phyloP scores from a whole-genome alignment of 1,140 invertebrate species.

The Musca domestica region DNA sequence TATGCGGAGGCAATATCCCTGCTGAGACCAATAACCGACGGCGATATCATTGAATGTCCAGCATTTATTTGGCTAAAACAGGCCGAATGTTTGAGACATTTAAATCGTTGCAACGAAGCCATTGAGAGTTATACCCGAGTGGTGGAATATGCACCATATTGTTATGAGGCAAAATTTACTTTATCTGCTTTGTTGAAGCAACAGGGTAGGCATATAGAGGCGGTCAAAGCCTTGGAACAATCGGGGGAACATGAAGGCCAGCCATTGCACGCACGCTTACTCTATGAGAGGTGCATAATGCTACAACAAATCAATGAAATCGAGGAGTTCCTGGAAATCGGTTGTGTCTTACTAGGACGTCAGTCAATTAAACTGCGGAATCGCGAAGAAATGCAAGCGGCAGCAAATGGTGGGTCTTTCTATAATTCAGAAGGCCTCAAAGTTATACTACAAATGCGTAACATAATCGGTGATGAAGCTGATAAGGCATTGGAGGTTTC shows the following conservation, averaged over 20 bases:
- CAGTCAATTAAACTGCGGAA: conserved; percentile 70
- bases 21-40: conserved; percentile 62
- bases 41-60: conserved; percentile 69
- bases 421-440: conserved; percentile 44
- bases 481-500: conserved; percentile 43
- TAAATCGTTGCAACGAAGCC: conserved; percentile 71
- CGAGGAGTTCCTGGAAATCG: conserved; percentile 74
- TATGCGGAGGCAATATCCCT: conserved; percentile 65
- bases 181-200: conserved; percentile 76
- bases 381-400: conserved; percentile 64
- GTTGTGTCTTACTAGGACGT: conserved; percentile 70
- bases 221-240: conserved; percentile 73
- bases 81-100: conserved; percentile 78
- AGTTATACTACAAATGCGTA: conserved; percentile 46
- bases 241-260: conserved; percentile 60
- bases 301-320: conserved; percentile 66
- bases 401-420: conserved; percentile 44
- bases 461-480: conserved; percentile 37
- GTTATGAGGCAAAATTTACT: conserved; percentile 77
- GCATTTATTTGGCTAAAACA: conserved; percentile 88
- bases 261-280: conserved; percentile 68
- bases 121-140: conserved; percentile 77
- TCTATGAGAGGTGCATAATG: conserved; percentile 76
- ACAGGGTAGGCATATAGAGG: conserved; percentile 71
- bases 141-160: conserved; percentile 76